These are phyloP conservation scores for Diadumene lineata DNA, from an alignment of 92 coral and sea anemone species.

Conservation along the genomic window DNA sequence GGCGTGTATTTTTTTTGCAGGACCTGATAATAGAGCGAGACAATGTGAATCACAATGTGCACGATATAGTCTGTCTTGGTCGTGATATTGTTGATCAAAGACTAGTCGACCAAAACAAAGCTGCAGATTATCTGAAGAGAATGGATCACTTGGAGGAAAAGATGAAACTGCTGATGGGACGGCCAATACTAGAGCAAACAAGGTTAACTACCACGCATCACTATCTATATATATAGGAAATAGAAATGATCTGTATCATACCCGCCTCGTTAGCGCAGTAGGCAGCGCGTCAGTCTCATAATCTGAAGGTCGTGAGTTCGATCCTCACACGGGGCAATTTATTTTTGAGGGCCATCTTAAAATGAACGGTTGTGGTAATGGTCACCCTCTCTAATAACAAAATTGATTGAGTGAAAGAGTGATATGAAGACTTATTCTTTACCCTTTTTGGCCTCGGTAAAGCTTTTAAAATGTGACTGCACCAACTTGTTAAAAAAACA, in stretches of 20 bases:
- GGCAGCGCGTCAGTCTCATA: conserved; percentile 99
- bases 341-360: no score
- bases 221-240: no score
- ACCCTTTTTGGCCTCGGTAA: no score
- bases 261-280: conserved; percentile 99
- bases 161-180: neutral
- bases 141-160: neutral
- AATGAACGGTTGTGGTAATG: no score
- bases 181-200: neutral
- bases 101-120: neutral
- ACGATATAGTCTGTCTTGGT: neutral
- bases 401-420: no score
- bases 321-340: conserved; percentile 99
- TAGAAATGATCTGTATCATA: no score
- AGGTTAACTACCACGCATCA: no score
- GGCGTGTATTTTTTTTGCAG: neutral
- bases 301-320: conserved; percentile 99
- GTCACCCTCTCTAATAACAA: no score
- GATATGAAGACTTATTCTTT: no score
- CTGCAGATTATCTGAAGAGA: neutral
- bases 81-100: neutral
- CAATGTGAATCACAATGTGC: neutral
- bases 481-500: no score
- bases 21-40: neutral
- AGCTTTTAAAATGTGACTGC: no score